A percentile compares a stretch with the other conserved stretches of the same genome.
These are phyloP conservation scores for Papilio gigon DNA, from an alignment of 2,888 invertebrate genomes.

Conservation along the genomic window DNA sequence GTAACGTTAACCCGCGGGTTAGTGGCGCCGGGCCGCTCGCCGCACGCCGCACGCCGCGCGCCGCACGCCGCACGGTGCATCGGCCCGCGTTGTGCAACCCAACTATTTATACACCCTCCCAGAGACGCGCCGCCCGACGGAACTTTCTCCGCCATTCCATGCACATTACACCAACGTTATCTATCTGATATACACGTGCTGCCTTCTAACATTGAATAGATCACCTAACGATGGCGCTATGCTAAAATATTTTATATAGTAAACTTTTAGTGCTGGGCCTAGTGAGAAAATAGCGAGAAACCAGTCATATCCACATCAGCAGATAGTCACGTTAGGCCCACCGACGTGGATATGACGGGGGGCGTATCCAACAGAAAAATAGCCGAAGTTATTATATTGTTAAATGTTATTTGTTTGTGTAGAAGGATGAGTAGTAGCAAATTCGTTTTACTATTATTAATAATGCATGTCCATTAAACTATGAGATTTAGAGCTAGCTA, in stretches of 20 bases:
- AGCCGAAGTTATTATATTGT: no score
- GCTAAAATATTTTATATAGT: no score
- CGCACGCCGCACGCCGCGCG: slow-evolving; percentile 47
- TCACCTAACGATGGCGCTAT: no score
- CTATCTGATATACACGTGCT: slow-evolving; percentile 26
- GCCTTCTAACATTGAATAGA: neutral
- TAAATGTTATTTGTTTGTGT: no score
- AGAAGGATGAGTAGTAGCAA: no score
- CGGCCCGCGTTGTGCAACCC: slow-evolving; percentile 57
- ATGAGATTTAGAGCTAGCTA: neutral
- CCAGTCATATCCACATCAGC: no score
- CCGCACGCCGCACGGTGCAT: slow-evolving; percentile 50
- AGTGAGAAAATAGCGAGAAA: no score
- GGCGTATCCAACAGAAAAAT: no score
- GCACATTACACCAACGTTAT: slow-evolving; percentile 34
- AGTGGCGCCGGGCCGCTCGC: slow-evolving; percentile 44
- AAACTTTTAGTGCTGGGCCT: no score
- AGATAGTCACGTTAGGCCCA: no score
- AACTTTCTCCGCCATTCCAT: slow-evolving; percentile 46
- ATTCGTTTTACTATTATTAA: neutral
- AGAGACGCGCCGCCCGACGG: slow-evolving; percentile 49
- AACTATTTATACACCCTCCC: slow-evolving; percentile 54
- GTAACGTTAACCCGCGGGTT: slow-evolving; percentile 2
- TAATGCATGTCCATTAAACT: neutral
- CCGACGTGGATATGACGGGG: no score